Evolutionary conservation across 2,797 vertebrate genomes (phyloP).

Genomic region (Vireo griseus): DNA sequence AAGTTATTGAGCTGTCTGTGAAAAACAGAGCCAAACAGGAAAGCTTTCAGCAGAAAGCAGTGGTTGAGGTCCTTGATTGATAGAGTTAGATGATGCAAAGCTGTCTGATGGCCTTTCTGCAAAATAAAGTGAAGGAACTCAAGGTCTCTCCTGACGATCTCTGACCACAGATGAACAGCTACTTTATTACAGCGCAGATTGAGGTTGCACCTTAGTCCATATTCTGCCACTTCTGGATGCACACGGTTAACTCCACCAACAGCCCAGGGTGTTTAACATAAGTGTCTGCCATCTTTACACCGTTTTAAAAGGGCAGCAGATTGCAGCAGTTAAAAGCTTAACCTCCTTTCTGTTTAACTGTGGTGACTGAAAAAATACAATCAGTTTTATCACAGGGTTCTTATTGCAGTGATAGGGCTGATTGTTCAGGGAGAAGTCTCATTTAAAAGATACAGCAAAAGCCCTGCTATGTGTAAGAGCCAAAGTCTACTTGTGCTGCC

Average conservation of each 20-base stretch:
- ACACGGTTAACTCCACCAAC: slow-evolving; percentile 61
- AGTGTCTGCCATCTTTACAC: slow-evolving; percentile 28
- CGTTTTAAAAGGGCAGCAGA: slow-evolving; percentile 9
- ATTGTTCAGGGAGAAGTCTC: not conserved
- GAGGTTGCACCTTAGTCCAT: slow-evolving; percentile 70
- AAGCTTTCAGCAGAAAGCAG: slow-evolving; percentile 77
- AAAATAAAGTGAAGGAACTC: slow-evolving; percentile 76
- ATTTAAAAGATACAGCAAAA: not conserved
- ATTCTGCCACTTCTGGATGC: slow-evolving; percentile 67
- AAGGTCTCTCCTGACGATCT: slow-evolving; percentile 77
- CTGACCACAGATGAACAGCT: slow-evolving; percentile 80
- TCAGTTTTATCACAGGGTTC: not conserved
- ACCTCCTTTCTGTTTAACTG: not conserved
- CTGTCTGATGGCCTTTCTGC: slow-evolving; percentile 75
- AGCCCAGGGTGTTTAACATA: slow-evolving; percentile 52
- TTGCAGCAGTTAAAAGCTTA: not conserved
- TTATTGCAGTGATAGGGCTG: not conserved
- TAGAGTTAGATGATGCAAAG: slow-evolving; percentile 79
- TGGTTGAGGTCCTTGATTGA: slow-evolving; percentile 77
- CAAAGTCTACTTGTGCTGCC: not conserved
- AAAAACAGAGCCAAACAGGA: slow-evolving; percentile 79
- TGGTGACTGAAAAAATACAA: not conserved
- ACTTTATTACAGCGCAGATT: slow-evolving; percentile 72
- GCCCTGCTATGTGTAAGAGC: not conserved
- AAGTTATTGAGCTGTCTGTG: slow-evolving; percentile 83